Evolutionary conservation across 2,888 invertebrate genomes (phyloP).

Genomic region (Axea sp.): DNA sequence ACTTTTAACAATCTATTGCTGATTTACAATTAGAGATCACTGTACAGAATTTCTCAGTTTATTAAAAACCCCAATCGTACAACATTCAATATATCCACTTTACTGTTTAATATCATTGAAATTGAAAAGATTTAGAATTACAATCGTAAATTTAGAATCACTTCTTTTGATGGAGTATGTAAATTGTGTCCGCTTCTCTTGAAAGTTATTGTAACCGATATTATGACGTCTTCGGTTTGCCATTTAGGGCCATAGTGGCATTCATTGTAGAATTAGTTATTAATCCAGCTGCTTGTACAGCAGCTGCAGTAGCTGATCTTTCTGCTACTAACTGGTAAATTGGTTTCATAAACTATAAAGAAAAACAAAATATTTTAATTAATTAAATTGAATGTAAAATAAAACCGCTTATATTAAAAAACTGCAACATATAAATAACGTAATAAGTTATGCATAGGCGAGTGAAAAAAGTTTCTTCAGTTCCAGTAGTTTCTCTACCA

Average conservation of each 20-base stretch:
- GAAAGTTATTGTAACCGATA: constrained; percentile 66
- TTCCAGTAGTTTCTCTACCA: no score
- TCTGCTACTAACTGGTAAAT: constrained; percentile 89
- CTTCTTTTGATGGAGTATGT: constrained; percentile 3
- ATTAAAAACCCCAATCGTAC: constrained; percentile 47
- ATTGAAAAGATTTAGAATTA: constrained; percentile 20
- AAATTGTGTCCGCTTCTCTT: constrained; percentile 8
- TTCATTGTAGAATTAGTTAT: constrained; percentile 81
- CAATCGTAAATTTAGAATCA: constrained; percentile 40
- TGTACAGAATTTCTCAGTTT: constrained; percentile 71
- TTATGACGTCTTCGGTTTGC: constrained; percentile 84
- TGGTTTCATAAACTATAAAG: constrained; percentile 89
- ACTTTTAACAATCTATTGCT: constrained; percentile 74
- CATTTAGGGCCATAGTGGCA: constrained; percentile 80
- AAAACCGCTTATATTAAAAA: no score
- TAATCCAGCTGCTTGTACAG: constrained; percentile 87
- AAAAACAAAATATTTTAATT: constrained; percentile 21
- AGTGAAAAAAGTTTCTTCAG: no score
- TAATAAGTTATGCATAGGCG: no score
- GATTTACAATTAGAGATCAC: constrained; percentile 75
- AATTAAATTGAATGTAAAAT: no score
- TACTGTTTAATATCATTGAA: constrained; percentile 26
- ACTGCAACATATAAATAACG: no score
- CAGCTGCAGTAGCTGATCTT: constrained; percentile 90
- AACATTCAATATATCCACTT: constrained; percentile 46